Percentiles rank a stretch among this genome's conserved stretches.
phyloP scores from a whole-genome alignment of 2,888 invertebrate species.

The Alloscopus bannaensis region DNA sequence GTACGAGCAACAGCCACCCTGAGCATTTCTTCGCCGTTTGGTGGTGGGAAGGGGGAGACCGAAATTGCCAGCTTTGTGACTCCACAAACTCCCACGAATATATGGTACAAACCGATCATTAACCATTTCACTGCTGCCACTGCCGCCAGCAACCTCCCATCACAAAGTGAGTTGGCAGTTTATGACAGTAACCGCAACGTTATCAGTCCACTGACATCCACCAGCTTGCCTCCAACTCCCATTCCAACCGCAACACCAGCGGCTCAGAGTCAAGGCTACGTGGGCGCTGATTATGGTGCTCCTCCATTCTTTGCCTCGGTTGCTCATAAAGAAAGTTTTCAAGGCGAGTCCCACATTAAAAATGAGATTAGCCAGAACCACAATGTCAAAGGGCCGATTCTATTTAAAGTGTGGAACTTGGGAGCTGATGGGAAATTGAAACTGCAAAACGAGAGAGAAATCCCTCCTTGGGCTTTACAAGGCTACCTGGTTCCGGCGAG shows the following conservation, averaged over 20 bases:
- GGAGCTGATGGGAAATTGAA: constrained; percentile 61
- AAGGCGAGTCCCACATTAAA: not conserved
- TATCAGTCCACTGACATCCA: not conserved
- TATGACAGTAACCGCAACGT: too few species aligned
- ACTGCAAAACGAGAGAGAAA: constrained; percentile 61
- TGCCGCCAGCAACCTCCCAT: constrained; percentile 38
- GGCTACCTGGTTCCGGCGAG: constrained; percentile 55
- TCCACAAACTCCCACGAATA: constrained; percentile 66
- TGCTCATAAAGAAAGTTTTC: constrained; percentile 31
- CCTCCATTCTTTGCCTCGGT: not conserved
- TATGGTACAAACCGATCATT: constrained; percentile 70
- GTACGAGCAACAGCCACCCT: constrained; percentile 10
- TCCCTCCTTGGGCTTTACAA: constrained; percentile 66
- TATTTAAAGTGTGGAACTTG: constrained; percentile 69
- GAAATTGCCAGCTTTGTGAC: constrained; percentile 49
- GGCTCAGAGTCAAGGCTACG: constrained; percentile 26
- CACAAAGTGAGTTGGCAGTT: constrained; percentile 1
- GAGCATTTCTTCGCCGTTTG: constrained; percentile 3
- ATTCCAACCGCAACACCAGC: not conserved
- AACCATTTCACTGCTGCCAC: constrained; percentile 62
- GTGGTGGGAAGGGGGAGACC: constrained; percentile 27
- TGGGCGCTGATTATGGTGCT: constrained; percentile 34
- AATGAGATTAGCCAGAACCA: not conserved
- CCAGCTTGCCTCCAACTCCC: not conserved
- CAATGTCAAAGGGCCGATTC: constrained; percentile 15